These are phyloP conservation scores for Tapera naevia DNA, from an alignment of 2,797 vertebrate species.

Conservation along the genomic window DNA sequence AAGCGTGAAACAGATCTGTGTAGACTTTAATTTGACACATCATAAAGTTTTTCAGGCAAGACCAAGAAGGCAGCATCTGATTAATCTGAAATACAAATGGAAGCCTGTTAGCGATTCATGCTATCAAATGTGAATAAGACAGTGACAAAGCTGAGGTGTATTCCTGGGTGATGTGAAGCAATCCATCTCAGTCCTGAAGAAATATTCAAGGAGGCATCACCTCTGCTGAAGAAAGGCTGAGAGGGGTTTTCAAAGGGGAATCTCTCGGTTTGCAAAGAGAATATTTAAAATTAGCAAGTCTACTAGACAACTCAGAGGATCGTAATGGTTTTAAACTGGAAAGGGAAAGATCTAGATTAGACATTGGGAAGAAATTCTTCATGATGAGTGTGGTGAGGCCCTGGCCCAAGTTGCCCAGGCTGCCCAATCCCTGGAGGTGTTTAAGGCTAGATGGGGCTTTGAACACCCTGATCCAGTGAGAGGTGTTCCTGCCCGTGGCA, in stretches of 20 bases:
- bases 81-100: conserved; percentile 21
- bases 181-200: background rate
- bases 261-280: background rate
- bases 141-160: background rate
- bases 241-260: background rate
- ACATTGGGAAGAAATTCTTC: no score
- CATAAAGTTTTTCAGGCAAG: background rate
- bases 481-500: no score
- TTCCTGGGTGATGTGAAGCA: background rate
- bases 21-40: background rate
- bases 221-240: background rate
- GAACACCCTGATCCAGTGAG: no score
- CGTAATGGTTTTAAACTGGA: no score
- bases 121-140: background rate
- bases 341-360: no score
- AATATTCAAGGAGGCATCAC: background rate
- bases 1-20: background rate
- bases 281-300: background rate
- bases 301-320: no score
- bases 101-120: background rate
- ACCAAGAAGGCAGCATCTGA: background rate
- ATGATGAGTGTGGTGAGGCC: no score
- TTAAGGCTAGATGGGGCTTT: no score
- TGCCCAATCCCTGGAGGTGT: no score
- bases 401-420: no score